A percentile compares a stretch with the other conserved stretches of the same genome.
Evolutionary conservation across 2,113 vertebrate species (phyloP).

Genomic region (Carettochelys insculpta): DNA sequence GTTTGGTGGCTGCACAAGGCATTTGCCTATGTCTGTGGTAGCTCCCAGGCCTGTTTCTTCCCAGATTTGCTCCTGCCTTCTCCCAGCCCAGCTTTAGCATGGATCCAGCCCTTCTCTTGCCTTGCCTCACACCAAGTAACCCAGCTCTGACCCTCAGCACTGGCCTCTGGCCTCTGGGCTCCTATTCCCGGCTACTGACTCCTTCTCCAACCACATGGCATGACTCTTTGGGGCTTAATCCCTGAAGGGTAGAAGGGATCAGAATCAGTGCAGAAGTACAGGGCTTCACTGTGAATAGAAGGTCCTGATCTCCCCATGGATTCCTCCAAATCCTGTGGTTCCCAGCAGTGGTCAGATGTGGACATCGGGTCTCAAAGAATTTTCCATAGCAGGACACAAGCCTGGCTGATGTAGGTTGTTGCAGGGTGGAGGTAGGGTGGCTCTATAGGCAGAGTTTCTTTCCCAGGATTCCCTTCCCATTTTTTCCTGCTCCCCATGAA

Average conservation of each 20-base stretch:
- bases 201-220: neutral
- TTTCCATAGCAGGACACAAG: neutral
- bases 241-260: neutral
- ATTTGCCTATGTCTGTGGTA: too few relatives aligned
- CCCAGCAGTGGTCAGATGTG: neutral
- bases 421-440: too few relatives aligned
- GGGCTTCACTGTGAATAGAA: fast-evolving
- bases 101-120: neutral
- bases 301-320: neutral
- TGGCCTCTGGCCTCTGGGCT: neutral
- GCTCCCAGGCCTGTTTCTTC: too few relatives aligned
- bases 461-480: neutral
- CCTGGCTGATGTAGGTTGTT: neutral
- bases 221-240: neutral
- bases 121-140: neutral
- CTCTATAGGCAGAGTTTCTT: neutral
- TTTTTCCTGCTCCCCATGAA: neutral
- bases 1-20: too few relatives aligned
- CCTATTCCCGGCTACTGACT: neutral
- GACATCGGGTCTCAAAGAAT: neutral
- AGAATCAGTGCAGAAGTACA: neutral
- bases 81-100: neutral
- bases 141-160: neutral
- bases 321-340: neutral
- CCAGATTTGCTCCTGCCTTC: too few relatives aligned